phyloP scores from a whole-genome alignment of 2,888 invertebrate species.

The Lysandra coridon region DNA sequence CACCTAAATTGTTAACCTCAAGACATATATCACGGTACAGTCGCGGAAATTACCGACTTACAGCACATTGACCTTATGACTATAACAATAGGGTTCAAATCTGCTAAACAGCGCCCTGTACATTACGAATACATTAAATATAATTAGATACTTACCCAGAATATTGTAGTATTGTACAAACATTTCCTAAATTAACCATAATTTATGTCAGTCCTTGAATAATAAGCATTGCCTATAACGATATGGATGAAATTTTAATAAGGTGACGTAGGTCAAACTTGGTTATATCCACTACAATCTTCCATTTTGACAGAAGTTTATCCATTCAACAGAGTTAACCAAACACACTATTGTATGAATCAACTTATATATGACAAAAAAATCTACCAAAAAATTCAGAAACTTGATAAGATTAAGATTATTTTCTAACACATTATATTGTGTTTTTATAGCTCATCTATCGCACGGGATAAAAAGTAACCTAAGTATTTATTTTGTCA shows the following conservation, averaged over 20 bases:
- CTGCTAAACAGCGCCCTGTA: background rate
- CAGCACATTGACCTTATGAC: background rate
- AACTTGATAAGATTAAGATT: too few relatives aligned
- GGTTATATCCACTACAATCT: background rate
- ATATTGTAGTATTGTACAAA: slow-evolving; percentile 9
- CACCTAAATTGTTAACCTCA: background rate
- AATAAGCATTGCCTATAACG: slow-evolving; percentile 11
- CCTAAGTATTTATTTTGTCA: too few relatives aligned
- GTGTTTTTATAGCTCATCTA: too few relatives aligned
- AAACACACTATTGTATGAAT: too few relatives aligned
- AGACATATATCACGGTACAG: background rate
- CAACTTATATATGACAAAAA: too few relatives aligned
- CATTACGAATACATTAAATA: slow-evolving; percentile 8
- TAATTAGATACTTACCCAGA: slow-evolving; percentile 22
- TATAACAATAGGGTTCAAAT: background rate
- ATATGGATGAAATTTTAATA: slow-evolving; percentile 15
- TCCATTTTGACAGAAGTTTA: too few relatives aligned
- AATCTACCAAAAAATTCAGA: too few relatives aligned
- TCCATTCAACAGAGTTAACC: too few relatives aligned
- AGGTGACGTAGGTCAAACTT: background rate
- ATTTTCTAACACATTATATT: too few relatives aligned
- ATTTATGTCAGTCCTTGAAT: slow-evolving; percentile 17
- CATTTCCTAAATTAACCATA: background rate
- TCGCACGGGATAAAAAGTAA: too few relatives aligned
- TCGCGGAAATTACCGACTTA: background rate